Base-by-base conservation (phyloP, 35 echinoderm and acorn worm genomes). In the Lytechinus variegatus region DNA sequence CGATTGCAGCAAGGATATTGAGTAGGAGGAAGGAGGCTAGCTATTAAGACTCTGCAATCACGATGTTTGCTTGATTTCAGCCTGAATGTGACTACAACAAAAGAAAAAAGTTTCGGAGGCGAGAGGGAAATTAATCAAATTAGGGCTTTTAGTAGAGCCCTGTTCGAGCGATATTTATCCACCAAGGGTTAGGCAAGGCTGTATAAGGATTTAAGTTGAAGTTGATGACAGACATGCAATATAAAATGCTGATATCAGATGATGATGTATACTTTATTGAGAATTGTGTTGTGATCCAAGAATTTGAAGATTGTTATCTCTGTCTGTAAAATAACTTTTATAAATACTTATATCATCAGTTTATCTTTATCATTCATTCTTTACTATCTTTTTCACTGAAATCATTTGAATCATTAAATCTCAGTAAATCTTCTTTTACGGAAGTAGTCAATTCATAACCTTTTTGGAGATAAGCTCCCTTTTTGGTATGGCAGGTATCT, bases 91-190 rank as follows among this genome's bases (percentile, higher is more conserved):
- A 93, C 52, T 57, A 5, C 14, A 93, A 93, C 92, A 93, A 93
- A 93, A 93, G 92, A 57, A 93, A 44, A 57, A 93, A 93, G n/a
- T 93, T 90, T 90, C 54, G 54, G 29, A 93, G 92, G 92, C 92
- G 92, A 93, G 92, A 93, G 54, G 92, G 55, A 93, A 93, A 93
- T 93, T 93, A 93, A 93, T 93, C 92, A 93, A 93, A 93, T 93
- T 57, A 93, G 27, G 92, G 92, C 92, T 93, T 93, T 93, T 93
- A 57, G 92, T 57, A 53, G 54, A 93, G 92, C 53, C 92, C 52
- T 33, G 92, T 56, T 93, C 55, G 29, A 93, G 92, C 54, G 92
- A 55, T 93, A 93, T 93, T 93, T 93, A 93, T 93, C 92, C 92
- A 57, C 54, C 52, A 54, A 27, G 54, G 55, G 92, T 93, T 93